Evolutionary conservation across 1,140 invertebrate species (phyloP).

Genomic region (Drosophila sp.): DNA sequence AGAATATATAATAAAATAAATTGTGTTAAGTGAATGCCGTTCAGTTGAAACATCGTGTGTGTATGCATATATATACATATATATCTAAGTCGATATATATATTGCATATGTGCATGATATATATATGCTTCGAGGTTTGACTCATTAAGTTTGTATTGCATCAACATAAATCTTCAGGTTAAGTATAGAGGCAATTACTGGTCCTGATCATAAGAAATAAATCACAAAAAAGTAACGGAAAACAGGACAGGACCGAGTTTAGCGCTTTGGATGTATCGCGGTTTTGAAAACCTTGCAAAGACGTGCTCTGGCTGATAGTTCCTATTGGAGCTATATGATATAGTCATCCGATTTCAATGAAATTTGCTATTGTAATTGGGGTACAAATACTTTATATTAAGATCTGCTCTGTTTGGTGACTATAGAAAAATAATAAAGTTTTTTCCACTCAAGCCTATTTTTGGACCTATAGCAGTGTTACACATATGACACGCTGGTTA

Average conservation of each 20-base stretch:
- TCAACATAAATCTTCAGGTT: constrained; percentile 10
- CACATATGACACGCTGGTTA: too few species aligned
- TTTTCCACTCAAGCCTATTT: not conserved
- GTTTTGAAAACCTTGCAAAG: too few species aligned
- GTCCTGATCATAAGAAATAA: not conserved
- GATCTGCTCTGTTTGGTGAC: constrained; percentile 7
- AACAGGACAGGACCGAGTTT: not conserved
- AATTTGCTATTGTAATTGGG: not conserved
- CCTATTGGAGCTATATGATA: not conserved
- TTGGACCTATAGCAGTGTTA: not conserved
- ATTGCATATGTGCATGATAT: constrained; percentile 5
- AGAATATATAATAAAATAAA: constrained; percentile 55
- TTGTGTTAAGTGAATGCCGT: constrained; percentile 58
- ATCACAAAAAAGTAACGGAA: not conserved
- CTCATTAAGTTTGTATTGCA: constrained; percentile 3
- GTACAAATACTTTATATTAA: not conserved
- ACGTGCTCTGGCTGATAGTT: not conserved
- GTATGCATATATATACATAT: constrained; percentile 13
- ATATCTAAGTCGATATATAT: not conserved
- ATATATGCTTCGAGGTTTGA: constrained; percentile 7
- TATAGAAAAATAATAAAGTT: constrained; percentile 1
- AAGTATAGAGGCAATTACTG: constrained; percentile 3
- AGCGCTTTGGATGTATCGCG: not conserved
- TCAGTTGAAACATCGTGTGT: constrained; percentile 42
- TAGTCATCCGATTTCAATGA: not conserved